phyloP scores from a whole-genome alignment of 2,888 invertebrate species.

The Melieria crassipennis region DNA sequence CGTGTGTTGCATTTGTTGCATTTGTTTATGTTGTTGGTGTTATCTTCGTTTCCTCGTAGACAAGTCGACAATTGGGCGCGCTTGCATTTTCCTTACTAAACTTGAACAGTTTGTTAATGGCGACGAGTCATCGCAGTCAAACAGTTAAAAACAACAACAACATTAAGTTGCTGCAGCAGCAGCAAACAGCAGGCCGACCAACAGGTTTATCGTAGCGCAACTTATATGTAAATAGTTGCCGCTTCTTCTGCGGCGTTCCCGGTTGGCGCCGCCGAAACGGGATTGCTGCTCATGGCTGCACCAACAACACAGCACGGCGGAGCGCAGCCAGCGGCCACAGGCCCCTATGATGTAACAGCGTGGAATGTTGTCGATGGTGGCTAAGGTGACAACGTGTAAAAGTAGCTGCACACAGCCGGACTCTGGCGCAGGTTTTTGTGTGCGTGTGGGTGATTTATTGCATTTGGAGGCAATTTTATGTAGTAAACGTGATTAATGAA shows the following conservation, averaged over 20 bases:
- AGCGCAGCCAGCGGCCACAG: neutral
- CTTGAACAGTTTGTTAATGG: conserved; percentile 8
- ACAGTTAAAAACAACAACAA: too few species aligned
- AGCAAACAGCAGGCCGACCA: too few species aligned
- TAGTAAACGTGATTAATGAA: neutral
- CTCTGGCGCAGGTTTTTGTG: neutral
- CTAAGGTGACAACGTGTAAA: neutral
- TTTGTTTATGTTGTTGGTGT: conserved; percentile 8
- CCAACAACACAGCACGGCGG: neutral
- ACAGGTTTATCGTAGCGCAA: too few species aligned
- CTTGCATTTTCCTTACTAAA: conserved; percentile 19
- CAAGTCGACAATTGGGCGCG: neutral
- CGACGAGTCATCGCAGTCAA: neutral
- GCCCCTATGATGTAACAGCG: conserved; percentile 6
- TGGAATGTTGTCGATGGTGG: conserved; percentile 9
- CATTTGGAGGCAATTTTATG: neutral
- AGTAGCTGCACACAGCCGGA: neutral
- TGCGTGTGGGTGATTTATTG: neutral
- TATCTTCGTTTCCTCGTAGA: neutral
- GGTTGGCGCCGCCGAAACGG: neutral
- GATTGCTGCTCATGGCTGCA: neutral
- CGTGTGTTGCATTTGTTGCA: neutral
- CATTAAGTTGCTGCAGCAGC: too few species aligned
- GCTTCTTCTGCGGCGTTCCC: neutral
- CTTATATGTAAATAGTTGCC: neutral